Evolutionary conservation across 2,113 vertebrate species (phyloP).

Genomic region (Varanus komodoensis): DNA sequence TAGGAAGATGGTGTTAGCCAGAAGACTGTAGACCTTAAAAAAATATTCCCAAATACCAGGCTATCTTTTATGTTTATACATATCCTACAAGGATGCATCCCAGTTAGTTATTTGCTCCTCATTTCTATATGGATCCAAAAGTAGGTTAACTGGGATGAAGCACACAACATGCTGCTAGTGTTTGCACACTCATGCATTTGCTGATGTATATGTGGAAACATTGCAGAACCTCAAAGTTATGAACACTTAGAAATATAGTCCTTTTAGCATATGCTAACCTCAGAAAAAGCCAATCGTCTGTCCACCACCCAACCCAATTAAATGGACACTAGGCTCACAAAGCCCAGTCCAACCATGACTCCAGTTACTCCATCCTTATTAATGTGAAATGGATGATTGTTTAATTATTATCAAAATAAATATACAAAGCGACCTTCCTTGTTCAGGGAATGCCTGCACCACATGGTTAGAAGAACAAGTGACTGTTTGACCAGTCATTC

Average conservation of each 20-base stretch:
- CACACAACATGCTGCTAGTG: too few species aligned
- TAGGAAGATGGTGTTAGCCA: not conserved
- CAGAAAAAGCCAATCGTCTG: not conserved
- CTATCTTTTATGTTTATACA: not conserved
- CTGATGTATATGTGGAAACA: not conserved
- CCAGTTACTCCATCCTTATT: not conserved
- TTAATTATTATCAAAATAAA: not conserved
- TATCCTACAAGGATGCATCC: not conserved
- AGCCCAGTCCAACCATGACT: not conserved
- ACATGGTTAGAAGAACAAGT: not conserved
- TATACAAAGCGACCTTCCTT: not conserved
- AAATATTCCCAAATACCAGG: too few species aligned
- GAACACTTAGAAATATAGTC: not conserved
- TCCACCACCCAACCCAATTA: not conserved
- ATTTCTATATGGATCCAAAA: not conserved
- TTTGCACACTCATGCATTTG: not conserved
- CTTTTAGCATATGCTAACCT: not conserved
- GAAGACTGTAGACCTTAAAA: not conserved
- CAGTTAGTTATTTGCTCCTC: not conserved
- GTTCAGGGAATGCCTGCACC: not conserved
- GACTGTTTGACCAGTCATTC: not conserved
- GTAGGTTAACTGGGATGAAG: too few species aligned
- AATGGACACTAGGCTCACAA: not conserved
- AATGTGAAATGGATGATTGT: too few species aligned
- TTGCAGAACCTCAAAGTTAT: not conserved